phyloP scores from a whole-genome alignment of 2,797 vertebrate genomes.

The Centroberyx gerrardi region DNA sequence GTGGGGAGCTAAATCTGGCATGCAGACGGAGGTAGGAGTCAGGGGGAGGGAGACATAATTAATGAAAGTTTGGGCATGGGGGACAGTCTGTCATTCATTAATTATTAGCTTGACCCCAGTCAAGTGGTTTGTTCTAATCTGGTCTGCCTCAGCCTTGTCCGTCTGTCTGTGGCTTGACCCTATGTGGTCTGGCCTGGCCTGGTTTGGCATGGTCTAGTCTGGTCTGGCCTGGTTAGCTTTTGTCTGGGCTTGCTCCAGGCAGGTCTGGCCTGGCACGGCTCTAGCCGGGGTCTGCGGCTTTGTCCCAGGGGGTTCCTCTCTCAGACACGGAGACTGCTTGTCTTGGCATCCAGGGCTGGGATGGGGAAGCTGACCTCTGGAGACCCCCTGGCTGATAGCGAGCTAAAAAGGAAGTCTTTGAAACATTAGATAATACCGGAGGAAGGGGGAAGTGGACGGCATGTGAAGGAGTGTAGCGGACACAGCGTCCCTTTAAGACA shows the following conservation, averaged over 20 bases:
- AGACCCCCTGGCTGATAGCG: conserved; percentile 82
- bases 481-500: conserved; percentile 65
- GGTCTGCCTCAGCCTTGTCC: conserved; percentile 37
- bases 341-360: conserved; percentile 77
- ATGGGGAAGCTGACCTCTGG: conserved; percentile 81
- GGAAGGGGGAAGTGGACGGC: conserved; percentile 71
- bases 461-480: conserved; percentile 67
- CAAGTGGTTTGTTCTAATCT: conserved; percentile 19
- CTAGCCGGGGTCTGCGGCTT: conserved; percentile 61
- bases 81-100: conserved; percentile 34
- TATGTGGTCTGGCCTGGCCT: neutral
- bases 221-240: neutral
- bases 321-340: conserved; percentile 75
- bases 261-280: conserved; percentile 64
- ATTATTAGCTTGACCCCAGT: conserved; percentile 39
- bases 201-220: conserved; percentile 7
- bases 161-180: neutral
- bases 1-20: conserved; percentile 61
- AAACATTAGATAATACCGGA: conserved; percentile 84
- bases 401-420: conserved; percentile 87
- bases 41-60: conserved; percentile 51
- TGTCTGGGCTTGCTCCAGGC: neutral
- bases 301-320: conserved; percentile 70
- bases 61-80: conserved; percentile 45
- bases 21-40: conserved; percentile 45